Conservation (phyloP, 2,113 vertebrate genomes). For the Ahaetulla prasina region DNA sequence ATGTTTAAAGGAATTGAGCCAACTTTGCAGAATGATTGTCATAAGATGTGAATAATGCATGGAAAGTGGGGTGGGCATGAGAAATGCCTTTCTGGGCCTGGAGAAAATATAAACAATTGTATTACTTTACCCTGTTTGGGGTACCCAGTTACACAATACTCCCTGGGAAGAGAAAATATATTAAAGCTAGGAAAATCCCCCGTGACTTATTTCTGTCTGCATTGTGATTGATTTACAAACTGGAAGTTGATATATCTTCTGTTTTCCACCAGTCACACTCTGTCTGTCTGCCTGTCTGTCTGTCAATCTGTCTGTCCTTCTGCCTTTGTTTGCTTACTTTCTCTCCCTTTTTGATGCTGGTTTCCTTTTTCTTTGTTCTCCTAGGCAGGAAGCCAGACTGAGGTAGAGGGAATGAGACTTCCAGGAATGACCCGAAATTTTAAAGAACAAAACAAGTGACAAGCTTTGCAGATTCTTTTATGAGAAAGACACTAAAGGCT, state of each 20-base stretch:
- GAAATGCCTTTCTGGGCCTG: conserved; percentile 30
- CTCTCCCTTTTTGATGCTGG: conserved; percentile 23
- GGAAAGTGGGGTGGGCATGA: conserved; percentile 25
- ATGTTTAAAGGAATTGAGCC: conserved; percentile 47
- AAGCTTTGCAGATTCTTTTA: conserved; percentile 24
- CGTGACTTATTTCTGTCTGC: conserved; percentile 8
- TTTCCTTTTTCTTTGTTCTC: conserved; percentile 41
- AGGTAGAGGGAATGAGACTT: conserved; percentile 20
- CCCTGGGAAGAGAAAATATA: background rate
- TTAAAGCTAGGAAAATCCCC: conserved; percentile 14
- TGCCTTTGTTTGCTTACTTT: conserved; percentile 20
- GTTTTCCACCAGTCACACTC: conserved; percentile 14
- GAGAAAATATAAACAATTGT: conserved; percentile 49
- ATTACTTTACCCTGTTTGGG: conserved; percentile 29
- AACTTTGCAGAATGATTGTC: conserved; percentile 53
- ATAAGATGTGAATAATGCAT: conserved; percentile 66
- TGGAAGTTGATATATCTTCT: conserved; percentile 32
- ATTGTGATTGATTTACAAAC: conserved; percentile 37
- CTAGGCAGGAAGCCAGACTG: conserved; percentile 49
- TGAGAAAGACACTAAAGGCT: background rate
- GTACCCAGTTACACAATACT: conserved; percentile 20
- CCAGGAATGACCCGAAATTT: conserved; percentile 11
- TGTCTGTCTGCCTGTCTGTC: conserved; percentile 48
- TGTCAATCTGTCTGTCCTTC: conserved; percentile 40
- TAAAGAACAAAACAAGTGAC: background rate